These are phyloP conservation scores for Platycnemis pennipes DNA, from an alignment of 2,888 invertebrate species.

Conservation along the genomic window DNA sequence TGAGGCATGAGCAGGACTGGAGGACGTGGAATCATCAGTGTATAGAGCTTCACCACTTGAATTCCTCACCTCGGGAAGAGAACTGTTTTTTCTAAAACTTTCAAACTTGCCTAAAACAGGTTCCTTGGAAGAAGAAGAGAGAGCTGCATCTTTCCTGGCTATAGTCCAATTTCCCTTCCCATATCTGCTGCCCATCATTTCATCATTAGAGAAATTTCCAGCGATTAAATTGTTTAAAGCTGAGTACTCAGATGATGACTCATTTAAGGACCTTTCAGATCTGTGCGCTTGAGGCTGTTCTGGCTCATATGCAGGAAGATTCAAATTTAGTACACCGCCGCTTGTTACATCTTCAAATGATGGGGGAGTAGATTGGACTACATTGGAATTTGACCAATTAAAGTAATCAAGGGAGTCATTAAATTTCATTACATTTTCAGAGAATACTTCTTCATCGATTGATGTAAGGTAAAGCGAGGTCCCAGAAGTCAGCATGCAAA, in stretches of 20 bases:
- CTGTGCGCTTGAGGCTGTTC: background rate
- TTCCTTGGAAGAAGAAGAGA: background rate
- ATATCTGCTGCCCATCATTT: background rate
- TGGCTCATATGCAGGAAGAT: background rate
- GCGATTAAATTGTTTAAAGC: background rate
- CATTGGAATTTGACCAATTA: background rate
- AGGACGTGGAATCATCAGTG: background rate
- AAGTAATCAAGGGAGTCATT: background rate
- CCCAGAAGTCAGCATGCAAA: conserved; percentile 82
- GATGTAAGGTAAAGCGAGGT: conserved; percentile 26
- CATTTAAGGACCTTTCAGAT: conserved; percentile 1
- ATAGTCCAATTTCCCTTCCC: background rate
- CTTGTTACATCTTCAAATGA: background rate
- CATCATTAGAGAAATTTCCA: conserved; percentile 31
- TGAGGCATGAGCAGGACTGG: background rate
- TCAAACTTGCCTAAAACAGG: background rate
- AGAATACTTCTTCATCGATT: background rate
- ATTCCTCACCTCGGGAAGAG: background rate
- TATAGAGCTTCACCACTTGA: background rate
- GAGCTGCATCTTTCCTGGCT: background rate
- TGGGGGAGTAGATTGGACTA: background rate
- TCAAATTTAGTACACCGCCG: background rate
- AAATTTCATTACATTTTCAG: background rate
- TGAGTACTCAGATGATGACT: background rate
- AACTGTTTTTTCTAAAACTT: background rate